Base-by-base conservation (phyloP, 2,113 vertebrate species). In the Myrmophylax atrothorax region DNA sequence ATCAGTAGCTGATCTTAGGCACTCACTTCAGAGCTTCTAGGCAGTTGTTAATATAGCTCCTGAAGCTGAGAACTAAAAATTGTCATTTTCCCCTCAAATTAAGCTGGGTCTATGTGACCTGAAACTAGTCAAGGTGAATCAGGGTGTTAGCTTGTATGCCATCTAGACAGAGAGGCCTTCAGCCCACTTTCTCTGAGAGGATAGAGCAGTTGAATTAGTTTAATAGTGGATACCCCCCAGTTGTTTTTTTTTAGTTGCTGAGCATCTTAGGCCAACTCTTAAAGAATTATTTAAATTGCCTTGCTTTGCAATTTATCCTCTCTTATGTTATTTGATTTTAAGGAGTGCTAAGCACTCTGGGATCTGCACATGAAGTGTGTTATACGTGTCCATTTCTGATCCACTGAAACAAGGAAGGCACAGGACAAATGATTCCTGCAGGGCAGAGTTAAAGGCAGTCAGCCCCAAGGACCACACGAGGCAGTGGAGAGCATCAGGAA, bases 401-500 rank as follows among this genome's bases (percentile, higher is more conserved):
- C 23, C 14, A 3, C 13, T 49, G 40, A 15, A 69, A 28, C 15
- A 22, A 8, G 62, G 40, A 12, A 49, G 29, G 50, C 67, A 14
- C 8, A n/a, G 22, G 52, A 64, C 7, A 46, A 70, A 60, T 1
- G 7, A 17, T 50, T 90, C 18, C 23, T 58, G 24, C 12, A 3
- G 56, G 33, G 82, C 66, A 12, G 70, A 28, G 31, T 22, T 47
- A 6, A 56, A n/a, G 73, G 60, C 75, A 56, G 58, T 3, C 73
- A 88, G n/a, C 49, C 22, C 46, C 63, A 6, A 3, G 28, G 66
- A 84, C 94, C 84, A 63, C 85, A 75, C 0, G 83, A 81, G 94
- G 95, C 93, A 95, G 53, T 25, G 87, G 53, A 92, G 84, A 96
- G 81, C 90, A 88, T 31, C 55, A 12, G 50, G 14, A 75, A 75